Percentiles rank a stretch among this genome's conserved stretches.
phyloP scores from a whole-genome alignment of 1,140 invertebrate species.

The Helicoverpa zea region DNA sequence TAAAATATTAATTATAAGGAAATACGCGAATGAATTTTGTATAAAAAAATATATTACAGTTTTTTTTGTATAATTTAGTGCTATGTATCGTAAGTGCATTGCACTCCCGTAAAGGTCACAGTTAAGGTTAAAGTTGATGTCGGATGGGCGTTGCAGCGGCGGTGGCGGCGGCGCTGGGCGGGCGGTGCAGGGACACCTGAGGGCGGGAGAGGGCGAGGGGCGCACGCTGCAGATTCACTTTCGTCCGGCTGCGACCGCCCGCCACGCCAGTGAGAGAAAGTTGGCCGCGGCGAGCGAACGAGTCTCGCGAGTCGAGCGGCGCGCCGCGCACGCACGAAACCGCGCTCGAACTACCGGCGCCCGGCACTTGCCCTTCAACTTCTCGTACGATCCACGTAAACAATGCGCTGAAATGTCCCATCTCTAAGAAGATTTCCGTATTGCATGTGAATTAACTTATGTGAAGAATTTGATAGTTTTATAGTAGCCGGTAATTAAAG shows the following conservation, averaged over 20 bases:
- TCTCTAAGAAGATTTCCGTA: constrained; percentile 62
- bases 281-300: constrained; percentile 84
- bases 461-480: constrained; percentile 57
- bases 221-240: constrained; percentile 85
- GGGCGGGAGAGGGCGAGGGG: constrained; percentile 76
- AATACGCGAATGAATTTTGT: not conserved
- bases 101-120: constrained; percentile 82
- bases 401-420: constrained; percentile 61
- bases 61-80: constrained; percentile 56
- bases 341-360: constrained; percentile 62
- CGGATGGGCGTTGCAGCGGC: constrained; percentile 72
- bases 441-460: constrained; percentile 54
- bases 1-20: not conserved
- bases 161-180: constrained; percentile 70
- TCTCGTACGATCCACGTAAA: constrained; percentile 54
- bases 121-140: constrained; percentile 85
- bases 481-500: constrained; percentile 25
- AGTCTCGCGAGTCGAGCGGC: constrained; percentile 77
- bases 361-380: constrained; percentile 60
- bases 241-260: constrained; percentile 79
- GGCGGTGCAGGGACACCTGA: constrained; percentile 78
- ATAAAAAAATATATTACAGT: constrained; percentile 6
- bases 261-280: constrained; percentile 85
- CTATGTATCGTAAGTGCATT: constrained; percentile 73
- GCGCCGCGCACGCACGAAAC: constrained; percentile 77